Evolutionary conservation across 1,140 invertebrate species (phyloP).

Genomic region (Chironomus striatipennis): DNA sequence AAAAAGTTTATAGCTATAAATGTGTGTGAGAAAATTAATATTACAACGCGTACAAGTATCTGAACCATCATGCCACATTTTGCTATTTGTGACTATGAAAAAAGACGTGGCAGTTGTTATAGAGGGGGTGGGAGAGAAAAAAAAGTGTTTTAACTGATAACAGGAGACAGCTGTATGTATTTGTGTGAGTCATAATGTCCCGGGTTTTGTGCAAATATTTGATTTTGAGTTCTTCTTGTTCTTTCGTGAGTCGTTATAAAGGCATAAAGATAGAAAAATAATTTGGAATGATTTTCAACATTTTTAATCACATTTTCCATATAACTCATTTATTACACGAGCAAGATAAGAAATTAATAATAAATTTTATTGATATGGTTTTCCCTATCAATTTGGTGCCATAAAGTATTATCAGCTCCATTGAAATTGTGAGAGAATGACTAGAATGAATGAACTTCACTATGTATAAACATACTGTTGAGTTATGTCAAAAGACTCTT

Average conservation of each 20-base stretch:
- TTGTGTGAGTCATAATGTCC: slow-evolving; percentile 16
- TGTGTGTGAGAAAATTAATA: background rate
- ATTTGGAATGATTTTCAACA: background rate
- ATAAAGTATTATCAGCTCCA: too few species aligned
- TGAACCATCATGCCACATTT: slow-evolving; percentile 18
- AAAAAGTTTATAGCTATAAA: background rate
- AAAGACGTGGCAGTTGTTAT: background rate
- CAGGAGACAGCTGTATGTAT: slow-evolving; percentile 22
- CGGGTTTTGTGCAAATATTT: slow-evolving; percentile 22
- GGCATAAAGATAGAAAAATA: background rate
- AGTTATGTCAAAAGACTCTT: too few species aligned
- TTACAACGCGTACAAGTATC: background rate
- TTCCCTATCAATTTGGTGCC: too few species aligned
- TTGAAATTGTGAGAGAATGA: too few species aligned
- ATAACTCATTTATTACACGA: too few species aligned
- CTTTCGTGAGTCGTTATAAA: background rate
- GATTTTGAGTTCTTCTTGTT: background rate
- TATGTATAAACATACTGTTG: too few species aligned
- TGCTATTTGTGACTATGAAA: background rate
- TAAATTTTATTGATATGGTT: too few species aligned
- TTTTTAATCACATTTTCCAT: too few species aligned
- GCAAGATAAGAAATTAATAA: too few species aligned
- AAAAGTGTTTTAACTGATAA: background rate
- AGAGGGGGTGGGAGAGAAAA: background rate
- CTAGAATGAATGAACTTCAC: too few species aligned